Base-by-base conservation (phyloP, 2,888 invertebrate species). In the Xanthorhoe spadicearia region DNA sequence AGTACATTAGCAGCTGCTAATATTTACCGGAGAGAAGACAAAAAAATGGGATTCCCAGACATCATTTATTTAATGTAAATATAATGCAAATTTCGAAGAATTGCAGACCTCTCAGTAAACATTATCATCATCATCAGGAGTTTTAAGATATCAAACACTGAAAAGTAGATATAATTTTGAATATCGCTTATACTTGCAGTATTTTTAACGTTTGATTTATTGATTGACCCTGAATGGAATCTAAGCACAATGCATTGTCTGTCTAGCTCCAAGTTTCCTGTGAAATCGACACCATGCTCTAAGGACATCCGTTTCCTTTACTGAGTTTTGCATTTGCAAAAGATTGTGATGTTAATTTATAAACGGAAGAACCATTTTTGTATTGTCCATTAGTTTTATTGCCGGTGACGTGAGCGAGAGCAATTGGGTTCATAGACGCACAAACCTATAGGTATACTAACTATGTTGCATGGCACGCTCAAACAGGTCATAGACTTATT, bases 261-360 rank as follows among this genome's bases (percentile, higher is more conserved):
- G 77, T 78, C 75, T 76, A 79, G 72, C 81, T 83, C 76, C 84
- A 73, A 74, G 81, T 85, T 89, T 90, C 89, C 87, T 88, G 85
- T 76, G 71, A 81, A 76, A 79, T 77, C 75, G 75, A 73, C 76
- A 76, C 79, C 78, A 77, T 80, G 79, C 74, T 78, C 83, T 81
- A 80, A 88, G 92, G 92, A 92, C 81, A 81, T 92, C 92, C 92
- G 92, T 83, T 92, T 92, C 92, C 92, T 89, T 78, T 73, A 74
- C 74, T 74, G 74, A 76, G 78, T 85, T 88, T 85, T 85, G 83
- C 87, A 89, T 89, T 81, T 66, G 78, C 76, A 85, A 86, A 87
- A 85, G 83, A 79, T 76, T 72, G 70, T 74, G 73, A 77, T 72
- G 72, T 76, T 79, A 73, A 78, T 83, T 85, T 78, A 77, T 64